Evolutionary conservation across 2,888 invertebrate genomes (phyloP).

Genomic region (Zaprionus lineosus): DNA sequence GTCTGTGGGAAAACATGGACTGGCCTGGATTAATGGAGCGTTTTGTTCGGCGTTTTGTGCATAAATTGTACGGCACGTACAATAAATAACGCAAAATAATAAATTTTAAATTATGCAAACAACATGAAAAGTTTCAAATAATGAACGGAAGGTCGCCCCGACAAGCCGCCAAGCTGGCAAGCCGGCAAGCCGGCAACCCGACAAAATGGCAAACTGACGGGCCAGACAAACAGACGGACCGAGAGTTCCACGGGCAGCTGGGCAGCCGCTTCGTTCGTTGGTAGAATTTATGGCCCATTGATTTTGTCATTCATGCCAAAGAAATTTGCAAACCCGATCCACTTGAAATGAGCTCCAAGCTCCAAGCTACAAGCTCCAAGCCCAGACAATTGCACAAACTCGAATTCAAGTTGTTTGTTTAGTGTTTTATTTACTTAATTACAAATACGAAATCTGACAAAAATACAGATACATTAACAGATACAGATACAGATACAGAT

Average conservation of each 20-base stretch:
- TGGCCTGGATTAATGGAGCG: conserved; percentile 74
- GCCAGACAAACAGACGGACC: no score
- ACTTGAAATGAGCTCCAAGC: conserved; percentile 48
- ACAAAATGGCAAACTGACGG: no score
- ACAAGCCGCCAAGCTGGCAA: no score
- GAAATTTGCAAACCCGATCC: conserved; percentile 71
- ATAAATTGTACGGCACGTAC: conserved; percentile 71
- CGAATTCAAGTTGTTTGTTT: conserved; percentile 33
- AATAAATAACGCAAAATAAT: conserved; percentile 76
- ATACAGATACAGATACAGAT: not conserved
- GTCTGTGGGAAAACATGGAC: conserved; percentile 58
- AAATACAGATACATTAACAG: not conserved
- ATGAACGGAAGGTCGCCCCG: conserved; percentile 59
- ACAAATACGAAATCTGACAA: conserved; percentile 3
- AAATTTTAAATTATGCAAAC: conserved; percentile 76
- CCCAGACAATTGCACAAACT: conserved; percentile 38
- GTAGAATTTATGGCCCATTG: conserved; percentile 53
- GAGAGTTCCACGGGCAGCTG: no score
- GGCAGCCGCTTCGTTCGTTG: no score
- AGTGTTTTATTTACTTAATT: conserved; percentile 44
- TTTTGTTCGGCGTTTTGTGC: conserved; percentile 68
- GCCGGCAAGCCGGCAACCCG: no score
- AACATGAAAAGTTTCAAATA: conserved; percentile 68
- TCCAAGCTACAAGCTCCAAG: no score
- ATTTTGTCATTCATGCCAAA: conserved; percentile 55